Base-by-base conservation (phyloP, 2,113 vertebrate species). In the Tor tambroides region DNA sequence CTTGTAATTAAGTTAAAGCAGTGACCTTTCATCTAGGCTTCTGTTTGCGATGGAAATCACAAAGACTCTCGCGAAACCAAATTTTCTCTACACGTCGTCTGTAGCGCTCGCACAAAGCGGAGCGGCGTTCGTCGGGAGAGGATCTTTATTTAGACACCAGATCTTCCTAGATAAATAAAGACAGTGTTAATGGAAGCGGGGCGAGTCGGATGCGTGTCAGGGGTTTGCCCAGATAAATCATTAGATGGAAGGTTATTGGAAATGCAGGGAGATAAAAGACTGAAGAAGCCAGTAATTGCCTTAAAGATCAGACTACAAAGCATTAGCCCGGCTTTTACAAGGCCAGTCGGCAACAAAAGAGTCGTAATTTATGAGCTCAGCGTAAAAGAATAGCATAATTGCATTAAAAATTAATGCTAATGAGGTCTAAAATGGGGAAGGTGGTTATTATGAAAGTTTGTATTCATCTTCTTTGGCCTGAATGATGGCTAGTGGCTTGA, bases 371-470 rank as follows among this genome's bases (percentile, higher is more conserved):
- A 99, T 99, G 98, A 98, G 98, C 97, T 97, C 97, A 96, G 97
- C 96, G 98, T 98, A 99, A 99, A 98, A 99, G 97, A 99, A 99
- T 98, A 98, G 98, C 98, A 98, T 99, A 99, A 99, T 99, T 99
- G 96, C 98, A 99, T 99, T 99, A 99, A 99, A 99, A 99, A 99
- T 99, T 97, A 98, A 99, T 99, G 98, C 97, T 99, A 99, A 99
- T 99, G 98, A 99, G 97, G 97, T 96, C 97, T 98, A 97, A 98
- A 99, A 99, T 98, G 97, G 97, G 96, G 96, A 99, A 98, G 97
- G 98, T 98, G 98, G 98, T 98, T 99, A 97, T 99, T 98, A 99
- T 98, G 97, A 98, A 99, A 99, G 98, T 99, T 99, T 97, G 97
- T 99, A 99, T 99, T 99, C 97, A 99, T 99, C 98, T 98, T 98